Evolutionary conservation across 92 coral and sea anemone species (phyloP).

Genomic region (Ricordea florida): DNA sequence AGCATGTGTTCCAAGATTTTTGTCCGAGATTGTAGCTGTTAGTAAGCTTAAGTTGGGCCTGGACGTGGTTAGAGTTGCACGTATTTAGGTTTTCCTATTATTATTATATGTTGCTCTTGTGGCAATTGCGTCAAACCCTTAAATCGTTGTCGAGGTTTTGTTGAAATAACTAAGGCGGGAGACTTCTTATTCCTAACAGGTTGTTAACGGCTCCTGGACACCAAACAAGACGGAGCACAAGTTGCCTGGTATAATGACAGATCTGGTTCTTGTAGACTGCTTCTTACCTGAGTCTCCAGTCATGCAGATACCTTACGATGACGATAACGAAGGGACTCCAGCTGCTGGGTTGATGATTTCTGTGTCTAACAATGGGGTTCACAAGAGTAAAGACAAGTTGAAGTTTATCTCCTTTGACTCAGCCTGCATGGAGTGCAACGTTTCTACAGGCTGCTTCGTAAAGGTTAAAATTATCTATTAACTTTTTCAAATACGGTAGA

Average conservation of each 20-base stretch:
- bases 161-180: no score
- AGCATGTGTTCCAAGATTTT: no score
- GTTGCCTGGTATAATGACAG: conserved; percentile 28
- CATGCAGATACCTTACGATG: conserved; percentile 2
- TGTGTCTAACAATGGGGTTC: conserved; percentile 38
- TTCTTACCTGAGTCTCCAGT: conserved; percentile 52
- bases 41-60: no score
- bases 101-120: no score
- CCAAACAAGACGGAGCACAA: conserved; percentile 4
- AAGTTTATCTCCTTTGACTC: conserved; percentile 29
- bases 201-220: conserved; percentile 34
- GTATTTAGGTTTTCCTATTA: no score
- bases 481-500: no score
- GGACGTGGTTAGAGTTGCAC: no score
- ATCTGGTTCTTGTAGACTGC: conserved; percentile 51
- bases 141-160: no score
- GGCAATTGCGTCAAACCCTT: no score
- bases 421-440: conserved; percentile 31
- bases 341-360: conserved; percentile 38
- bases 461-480: no score
- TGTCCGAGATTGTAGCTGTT: no score
- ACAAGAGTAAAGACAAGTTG: background rate
- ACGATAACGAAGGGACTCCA: conserved; percentile 2
- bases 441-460: conserved; percentile 15
- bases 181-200: no score